Evolutionary conservation across 2,888 invertebrate species (phyloP), one percentile per base, ranked within the genome.

Genomic region (Stenoptilia bipunctidactyla): DNA sequence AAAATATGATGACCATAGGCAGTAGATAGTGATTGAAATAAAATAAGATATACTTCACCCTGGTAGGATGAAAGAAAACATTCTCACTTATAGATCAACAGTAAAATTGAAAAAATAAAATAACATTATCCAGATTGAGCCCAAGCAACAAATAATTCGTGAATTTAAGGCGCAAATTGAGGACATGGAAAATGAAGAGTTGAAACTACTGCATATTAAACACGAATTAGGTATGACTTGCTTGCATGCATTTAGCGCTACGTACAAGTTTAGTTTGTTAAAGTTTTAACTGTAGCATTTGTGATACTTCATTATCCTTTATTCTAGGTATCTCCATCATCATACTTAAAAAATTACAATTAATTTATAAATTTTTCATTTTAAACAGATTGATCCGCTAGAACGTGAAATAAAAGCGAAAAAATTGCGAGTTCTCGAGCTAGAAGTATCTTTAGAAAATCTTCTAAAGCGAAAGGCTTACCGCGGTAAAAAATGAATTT

Each of bases 391-490:
- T 56, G 93, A 94, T 59, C 96, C 96, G 1, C 87, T 92, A 50
- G 94, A 96, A 59, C 87, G 89, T 47, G 92, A 92, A 57, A 95
- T 96, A 51, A 90, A 90, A 63, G 90, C 92, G 51, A 91, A 93
- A 76, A 92, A 92, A 54, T 87, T 90, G 45, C 92, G 94, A 62
- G 93, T 93, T 38, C 84, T 86, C 37, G 90, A 92, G 69, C 91
- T 96, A 91, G 94, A 96, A 65, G 88, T 88, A 34, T 94, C 95
- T 52, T 69, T 95, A 58, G 91, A 92, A 60, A 88, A 87, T 53
- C 87, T 94, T 45, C 90, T 93, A 64, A 91, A 91, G 64, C 88
- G 88, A 55, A 93, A 92, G 61, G 82, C 86, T 3, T 85, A 79
- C 45, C 83, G 90, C 50, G 85, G 85, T 85, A 84, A 74, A 51